Percentiles rank a stretch among this genome's conserved stretches.
phyloP scores from a whole-genome alignment of 2,888 invertebrate species.

The Sminthurides aquaticus region DNA sequence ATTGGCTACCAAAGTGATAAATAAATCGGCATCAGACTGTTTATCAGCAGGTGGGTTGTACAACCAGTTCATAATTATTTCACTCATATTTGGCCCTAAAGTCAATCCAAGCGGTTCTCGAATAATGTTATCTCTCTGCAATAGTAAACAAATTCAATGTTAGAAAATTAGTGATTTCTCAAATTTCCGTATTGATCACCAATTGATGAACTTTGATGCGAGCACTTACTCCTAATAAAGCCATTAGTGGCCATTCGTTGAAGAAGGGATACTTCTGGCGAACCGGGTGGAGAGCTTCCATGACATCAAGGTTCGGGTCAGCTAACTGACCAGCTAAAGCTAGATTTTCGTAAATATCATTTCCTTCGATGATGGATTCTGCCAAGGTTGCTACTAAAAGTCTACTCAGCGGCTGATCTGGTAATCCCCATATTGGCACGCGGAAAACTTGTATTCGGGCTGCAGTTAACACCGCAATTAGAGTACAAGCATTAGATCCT shows the following conservation, averaged over 20 bases:
- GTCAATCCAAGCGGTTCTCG: conserved; percentile 29
- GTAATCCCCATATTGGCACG: conserved; percentile 35
- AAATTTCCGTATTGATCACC: not conserved
- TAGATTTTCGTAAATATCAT: conserved; percentile 38
- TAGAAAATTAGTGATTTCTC: not conserved
- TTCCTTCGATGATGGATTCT: conserved; percentile 41
- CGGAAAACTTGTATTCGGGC: conserved; percentile 36
- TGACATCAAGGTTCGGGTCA: conserved; percentile 36
- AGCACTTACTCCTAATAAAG: conserved; percentile 9
- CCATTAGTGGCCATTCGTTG: conserved; percentile 36
- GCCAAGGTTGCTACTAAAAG: conserved; percentile 38
- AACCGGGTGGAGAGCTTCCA: conserved; percentile 37
- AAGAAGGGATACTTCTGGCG: conserved; percentile 33
- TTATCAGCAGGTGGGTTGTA: conserved; percentile 35
- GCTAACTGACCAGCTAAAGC: conserved; percentile 28
- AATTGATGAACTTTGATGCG: not conserved
- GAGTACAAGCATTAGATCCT: conserved; percentile 42
- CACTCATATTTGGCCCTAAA: conserved; percentile 29
- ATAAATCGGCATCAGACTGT: conserved; percentile 30
- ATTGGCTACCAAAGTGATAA: conserved; percentile 34
- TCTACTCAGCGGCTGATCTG: conserved; percentile 36
- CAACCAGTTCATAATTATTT: conserved; percentile 30
- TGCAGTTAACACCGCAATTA: conserved; percentile 33
- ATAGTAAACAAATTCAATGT: conserved; percentile 4
- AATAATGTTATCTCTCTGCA: conserved; percentile 23